Evolutionary conservation across 2,113 vertebrate species (phyloP), one percentile per base, ranked within the genome.

Genomic region (Tenebrosternarchus preto): DNA sequence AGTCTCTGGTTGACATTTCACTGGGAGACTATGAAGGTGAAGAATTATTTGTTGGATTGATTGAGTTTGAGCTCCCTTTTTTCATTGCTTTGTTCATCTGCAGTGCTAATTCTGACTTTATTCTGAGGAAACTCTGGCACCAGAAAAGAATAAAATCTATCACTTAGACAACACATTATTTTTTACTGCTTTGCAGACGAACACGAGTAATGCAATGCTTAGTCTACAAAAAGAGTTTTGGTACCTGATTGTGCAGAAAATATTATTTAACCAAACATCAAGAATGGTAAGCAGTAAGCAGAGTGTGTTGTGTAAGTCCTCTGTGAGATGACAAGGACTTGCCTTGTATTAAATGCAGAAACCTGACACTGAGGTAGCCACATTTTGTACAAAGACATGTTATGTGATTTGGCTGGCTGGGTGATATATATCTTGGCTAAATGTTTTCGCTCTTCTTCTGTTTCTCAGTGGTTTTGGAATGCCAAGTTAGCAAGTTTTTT

Each of bases 361-460:
- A 53, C 53, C 73, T 75, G 73, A 77, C 70, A 76, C 31, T 46
- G 69, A 33, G 15, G 36, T 60, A 74, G 77, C 33, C 6, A 50
- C 16, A 8, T 55, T 70, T 39, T 68, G 46, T 59, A 33, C 27
- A 43, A 67, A 29, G 36, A 60, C 60, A 71, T 56, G 19, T 33
- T 31, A 66, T 63, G 39, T 33, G 31, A 74, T 61, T 46, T 64
- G 72, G 25, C 64, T 82, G 56, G 27, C 25, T 66, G 84, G 25
- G 86, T 89, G 87, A 80, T 85, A 87, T 87, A 85, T 85, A 87
- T 78, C 73, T 22, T 84, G 66, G 85, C 68, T 81, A 86, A 86
- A 87, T 66, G 27, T 55, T 69, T 73, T 79, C 81, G 80, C 86
- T 87, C 86, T 73, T 60, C 24, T 31, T 56, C 12, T 82, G 60